Evolutionary conservation across 2,888 invertebrate genomes (phyloP).

Genomic region (Acanthococcus lagerstroemiae): DNA sequence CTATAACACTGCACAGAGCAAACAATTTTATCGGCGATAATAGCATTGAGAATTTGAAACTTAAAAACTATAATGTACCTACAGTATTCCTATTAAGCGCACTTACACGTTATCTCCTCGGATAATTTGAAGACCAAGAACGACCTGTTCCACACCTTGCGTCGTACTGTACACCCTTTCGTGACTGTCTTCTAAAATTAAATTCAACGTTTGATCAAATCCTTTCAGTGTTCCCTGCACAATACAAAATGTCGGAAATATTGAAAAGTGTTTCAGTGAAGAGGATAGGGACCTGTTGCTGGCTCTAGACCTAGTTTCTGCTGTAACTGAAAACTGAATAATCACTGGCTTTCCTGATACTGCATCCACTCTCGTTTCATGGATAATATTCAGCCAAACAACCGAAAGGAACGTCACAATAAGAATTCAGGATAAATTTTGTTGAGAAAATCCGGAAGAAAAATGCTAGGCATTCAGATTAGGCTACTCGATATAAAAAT

Average conservation of each 20-base stretch:
- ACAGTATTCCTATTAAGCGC: not conserved
- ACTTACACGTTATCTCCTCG: conserved; percentile 93
- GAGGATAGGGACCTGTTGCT: not conserved
- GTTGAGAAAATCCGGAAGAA: no score
- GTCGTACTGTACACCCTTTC: conserved; percentile 93
- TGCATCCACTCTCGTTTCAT: no score
- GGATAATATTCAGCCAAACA: no score
- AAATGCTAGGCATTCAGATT: no score
- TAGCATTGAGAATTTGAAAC: not conserved
- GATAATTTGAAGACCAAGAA: conserved; percentile 92
- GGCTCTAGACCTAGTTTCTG: no score
- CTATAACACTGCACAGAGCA: conserved; percentile 51
- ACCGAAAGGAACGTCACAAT: no score
- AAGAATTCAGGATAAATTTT: no score
- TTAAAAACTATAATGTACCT: conserved; percentile 11
- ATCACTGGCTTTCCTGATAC: no score
- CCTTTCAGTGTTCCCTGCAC: conserved; percentile 87
- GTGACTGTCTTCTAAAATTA: conserved; percentile 95
- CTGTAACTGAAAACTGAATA: not conserved
- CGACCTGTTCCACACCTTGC: conserved; percentile 88
- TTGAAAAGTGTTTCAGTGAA: not conserved
- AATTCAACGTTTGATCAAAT: conserved; percentile 98
- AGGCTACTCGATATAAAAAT: no score
- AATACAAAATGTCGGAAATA: conserved; percentile 6
- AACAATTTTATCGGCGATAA: conserved; percentile 5